These are phyloP conservation scores for Charanyca ferruginea DNA, from an alignment of 2,888 invertebrate species.

Conservation along the genomic window DNA sequence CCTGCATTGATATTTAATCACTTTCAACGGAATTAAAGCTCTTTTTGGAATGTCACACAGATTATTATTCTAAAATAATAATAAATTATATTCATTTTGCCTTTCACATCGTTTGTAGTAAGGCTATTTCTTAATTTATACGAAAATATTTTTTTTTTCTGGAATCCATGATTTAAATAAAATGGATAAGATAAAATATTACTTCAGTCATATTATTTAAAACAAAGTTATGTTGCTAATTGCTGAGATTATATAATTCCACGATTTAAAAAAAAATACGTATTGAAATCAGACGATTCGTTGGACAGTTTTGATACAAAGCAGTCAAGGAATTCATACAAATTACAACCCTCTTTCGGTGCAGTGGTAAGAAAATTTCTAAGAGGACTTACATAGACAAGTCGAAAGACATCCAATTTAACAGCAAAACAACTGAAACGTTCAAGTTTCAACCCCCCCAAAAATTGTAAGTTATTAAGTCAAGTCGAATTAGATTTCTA, in stretches of 20 bases:
- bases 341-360: not conserved
- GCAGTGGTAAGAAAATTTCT: not conserved
- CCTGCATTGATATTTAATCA: constrained; percentile 1
- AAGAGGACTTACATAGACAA: not conserved
- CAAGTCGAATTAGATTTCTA: constrained; percentile 62
- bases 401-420: constrained; percentile 38
- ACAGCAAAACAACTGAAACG: constrained; percentile 41
- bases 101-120: constrained; percentile 9
- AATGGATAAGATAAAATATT: not conserved
- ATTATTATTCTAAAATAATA: constrained; percentile 18
- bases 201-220: not conserved
- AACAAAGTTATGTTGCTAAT: not conserved
- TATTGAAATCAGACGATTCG: not conserved
- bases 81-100: constrained; percentile 14
- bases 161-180: not conserved
- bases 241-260: no score
- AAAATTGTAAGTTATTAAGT: constrained; percentile 59
- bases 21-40: not conserved
- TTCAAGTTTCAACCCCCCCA: constrained; percentile 40
- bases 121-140: constrained; percentile 26
- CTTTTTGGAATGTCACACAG: not conserved
- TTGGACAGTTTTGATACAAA: not conserved
- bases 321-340: no score
- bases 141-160: not conserved
- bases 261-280: not conserved